Percentiles rank a stretch among this genome's conserved stretches.
Evolutionary conservation across 2,797 vertebrate genomes (phyloP).

Genomic region (Hozukius guyotensis): DNA sequence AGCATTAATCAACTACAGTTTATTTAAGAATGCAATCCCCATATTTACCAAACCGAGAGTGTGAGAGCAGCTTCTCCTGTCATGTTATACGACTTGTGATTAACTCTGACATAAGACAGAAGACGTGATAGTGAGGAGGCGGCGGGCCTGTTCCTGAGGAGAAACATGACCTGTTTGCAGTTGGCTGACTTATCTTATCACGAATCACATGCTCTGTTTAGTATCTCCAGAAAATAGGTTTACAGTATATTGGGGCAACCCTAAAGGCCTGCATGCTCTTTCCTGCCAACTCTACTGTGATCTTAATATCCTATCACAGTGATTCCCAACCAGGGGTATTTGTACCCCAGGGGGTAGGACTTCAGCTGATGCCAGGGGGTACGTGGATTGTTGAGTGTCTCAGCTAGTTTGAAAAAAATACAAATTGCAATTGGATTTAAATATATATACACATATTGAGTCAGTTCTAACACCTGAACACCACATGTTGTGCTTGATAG

Average conservation of each 20-base stretch:
- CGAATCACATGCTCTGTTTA: slow-evolving; percentile 49
- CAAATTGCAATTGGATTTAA: too few relatives aligned
- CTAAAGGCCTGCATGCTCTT: background rate
- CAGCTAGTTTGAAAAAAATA: background rate
- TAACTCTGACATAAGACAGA: slow-evolving; percentile 48
- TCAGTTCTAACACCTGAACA: too few relatives aligned
- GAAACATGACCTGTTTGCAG: slow-evolving; percentile 47
- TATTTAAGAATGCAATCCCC: slow-evolving; percentile 39
- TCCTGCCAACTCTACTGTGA: background rate
- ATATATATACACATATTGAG: too few relatives aligned
- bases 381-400: background rate
- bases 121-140: slow-evolving; percentile 22
- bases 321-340: too few relatives aligned
- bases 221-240: slow-evolving; percentile 34
- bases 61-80: background rate
- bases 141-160: slow-evolving; percentile 7
- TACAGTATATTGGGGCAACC: background rate
- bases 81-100: background rate
- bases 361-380: too few relatives aligned
- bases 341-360: too few relatives aligned
- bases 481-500: background rate
- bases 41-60: slow-evolving; percentile 33
- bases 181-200: slow-evolving; percentile 60
- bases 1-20: slow-evolving; percentile 26
- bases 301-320: background rate